Conservation (phyloP, 2,888 invertebrate species). For the Scaptomyza caliginosa region DNA sequence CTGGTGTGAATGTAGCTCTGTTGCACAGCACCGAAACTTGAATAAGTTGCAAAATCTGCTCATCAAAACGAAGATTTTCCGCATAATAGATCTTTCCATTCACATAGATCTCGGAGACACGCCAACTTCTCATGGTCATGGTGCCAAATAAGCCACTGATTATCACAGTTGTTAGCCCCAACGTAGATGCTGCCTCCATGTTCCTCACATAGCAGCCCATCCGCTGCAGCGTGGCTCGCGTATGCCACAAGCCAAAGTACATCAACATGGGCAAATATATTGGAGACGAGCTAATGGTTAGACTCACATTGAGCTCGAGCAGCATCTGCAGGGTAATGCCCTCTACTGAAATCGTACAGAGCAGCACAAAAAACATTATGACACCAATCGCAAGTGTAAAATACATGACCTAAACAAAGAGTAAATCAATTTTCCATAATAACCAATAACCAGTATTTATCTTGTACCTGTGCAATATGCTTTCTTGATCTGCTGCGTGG, state of each 20-base stretch:
- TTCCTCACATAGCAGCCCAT: slow-evolving; percentile 41
- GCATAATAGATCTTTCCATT: slow-evolving; percentile 10
- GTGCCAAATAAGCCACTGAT: slow-evolving; percentile 40
- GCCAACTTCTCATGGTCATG: slow-evolving; percentile 31
- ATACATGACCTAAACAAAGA: neutral
- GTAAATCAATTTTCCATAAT: too few species aligned
- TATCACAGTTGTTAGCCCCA: slow-evolving; percentile 58
- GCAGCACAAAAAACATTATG: neutral
- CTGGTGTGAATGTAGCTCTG: slow-evolving; percentile 32
- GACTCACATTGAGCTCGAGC: slow-evolving; percentile 24
- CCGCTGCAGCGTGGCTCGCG: neutral
- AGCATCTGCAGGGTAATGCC: neutral
- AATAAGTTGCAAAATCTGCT: slow-evolving; percentile 26
- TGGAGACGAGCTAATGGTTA: slow-evolving; percentile 39
- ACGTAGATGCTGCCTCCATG: slow-evolving; percentile 41
- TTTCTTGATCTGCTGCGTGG: slow-evolving; percentile 10
- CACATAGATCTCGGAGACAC: slow-evolving; percentile 52
- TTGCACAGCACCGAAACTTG: slow-evolving; percentile 52
- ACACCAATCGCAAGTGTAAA: slow-evolving; percentile 6
- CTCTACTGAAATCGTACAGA: neutral
- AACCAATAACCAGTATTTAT: neutral
- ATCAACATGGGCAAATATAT: slow-evolving; percentile 41
- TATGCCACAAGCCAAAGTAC: slow-evolving; percentile 32
- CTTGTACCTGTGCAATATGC: slow-evolving; percentile 39
- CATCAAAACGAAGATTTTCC: neutral